phyloP scores from a whole-genome alignment of 2,113 vertebrate genomes.

The Heloderma charlesbogerti region DNA sequence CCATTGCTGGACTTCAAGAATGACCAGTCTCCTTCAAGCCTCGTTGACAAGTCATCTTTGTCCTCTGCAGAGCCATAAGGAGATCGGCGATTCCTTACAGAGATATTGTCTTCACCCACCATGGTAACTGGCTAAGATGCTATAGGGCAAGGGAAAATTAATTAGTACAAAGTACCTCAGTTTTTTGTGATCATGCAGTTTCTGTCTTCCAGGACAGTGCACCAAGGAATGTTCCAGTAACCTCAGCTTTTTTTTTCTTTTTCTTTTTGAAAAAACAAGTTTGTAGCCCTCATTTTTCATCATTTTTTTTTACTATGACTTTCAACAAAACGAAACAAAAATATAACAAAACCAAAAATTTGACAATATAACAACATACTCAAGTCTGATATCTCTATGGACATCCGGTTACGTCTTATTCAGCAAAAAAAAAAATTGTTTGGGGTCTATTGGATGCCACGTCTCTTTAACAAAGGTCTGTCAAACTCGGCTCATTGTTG shows the following conservation, averaged over 20 bases:
- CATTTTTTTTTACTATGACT: no score
- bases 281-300: neutral
- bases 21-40: conserved; percentile 43
- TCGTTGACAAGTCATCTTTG: conserved; percentile 56
- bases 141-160: neutral
- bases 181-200: neutral
- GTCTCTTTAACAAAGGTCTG: no score
- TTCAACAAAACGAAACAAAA: no score
- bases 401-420: no score
- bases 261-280: neutral
- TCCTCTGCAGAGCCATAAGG: conserved; percentile 46
- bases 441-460: no score
- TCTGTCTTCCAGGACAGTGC: neutral
- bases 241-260: neutral
- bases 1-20: conserved; percentile 67
- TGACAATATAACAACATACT: no score
- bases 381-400: no score
- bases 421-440: no score
- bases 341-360: no score
- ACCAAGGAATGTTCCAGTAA: neutral
- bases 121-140: conserved; percentile 1
- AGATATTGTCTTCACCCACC: conserved; percentile 72
- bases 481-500: no score
- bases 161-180: neutral
- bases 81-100: conserved; percentile 69